Percentiles rank a stretch among this genome's conserved stretches.
These are phyloP conservation scores for Coryphaenoides rupestris DNA, from an alignment of 2,113 vertebrate species.

Conservation along the genomic window DNA sequence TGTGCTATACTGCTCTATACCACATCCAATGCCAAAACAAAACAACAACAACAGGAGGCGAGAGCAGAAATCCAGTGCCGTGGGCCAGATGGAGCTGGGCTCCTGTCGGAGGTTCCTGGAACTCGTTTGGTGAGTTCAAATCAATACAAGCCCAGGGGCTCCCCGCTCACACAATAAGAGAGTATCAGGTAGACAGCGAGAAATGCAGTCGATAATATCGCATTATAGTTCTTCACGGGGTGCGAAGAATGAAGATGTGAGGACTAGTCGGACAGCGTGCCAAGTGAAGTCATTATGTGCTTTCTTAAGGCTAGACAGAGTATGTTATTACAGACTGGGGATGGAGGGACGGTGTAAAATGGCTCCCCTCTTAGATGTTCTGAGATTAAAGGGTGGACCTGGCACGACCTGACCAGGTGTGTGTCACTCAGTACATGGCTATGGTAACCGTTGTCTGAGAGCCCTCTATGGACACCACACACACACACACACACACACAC, in stretches of 20 bases:
- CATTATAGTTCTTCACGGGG: slow-evolving; percentile 39
- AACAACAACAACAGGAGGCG: neutral
- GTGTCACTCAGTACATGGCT: slow-evolving; percentile 10
- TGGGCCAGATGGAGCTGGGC: slow-evolving; percentile 30
- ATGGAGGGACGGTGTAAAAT: slow-evolving; percentile 25
- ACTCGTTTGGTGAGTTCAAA: slow-evolving; percentile 43
- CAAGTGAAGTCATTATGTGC: slow-evolving; percentile 62
- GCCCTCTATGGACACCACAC: neutral
- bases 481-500: neutral
- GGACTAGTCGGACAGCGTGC: slow-evolving; percentile 35
- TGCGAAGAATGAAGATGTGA: slow-evolving; percentile 46
- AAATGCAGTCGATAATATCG: slow-evolving; percentile 51
- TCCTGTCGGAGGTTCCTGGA: slow-evolving; percentile 27
- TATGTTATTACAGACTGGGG: slow-evolving; percentile 45
- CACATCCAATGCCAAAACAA: neutral
- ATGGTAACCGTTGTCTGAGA: neutral
- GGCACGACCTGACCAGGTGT: neutral
- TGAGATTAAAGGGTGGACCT: slow-evolving; percentile 24
- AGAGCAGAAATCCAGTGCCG: slow-evolving; percentile 12
- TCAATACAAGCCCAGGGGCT: slow-evolving; percentile 43
- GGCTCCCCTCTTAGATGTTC: slow-evolving; percentile 27
- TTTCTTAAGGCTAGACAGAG: slow-evolving; percentile 50
- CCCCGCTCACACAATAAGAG: slow-evolving; percentile 43
- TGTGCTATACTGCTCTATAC: slow-evolving; percentile 5
- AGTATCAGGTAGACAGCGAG: slow-evolving; percentile 48